A percentile compares a stretch with the other conserved stretches of the same genome.
These are phyloP conservation scores for Cheumatopsyche charites DNA, from an alignment of 1,140 invertebrate species.

Conservation along the genomic window DNA sequence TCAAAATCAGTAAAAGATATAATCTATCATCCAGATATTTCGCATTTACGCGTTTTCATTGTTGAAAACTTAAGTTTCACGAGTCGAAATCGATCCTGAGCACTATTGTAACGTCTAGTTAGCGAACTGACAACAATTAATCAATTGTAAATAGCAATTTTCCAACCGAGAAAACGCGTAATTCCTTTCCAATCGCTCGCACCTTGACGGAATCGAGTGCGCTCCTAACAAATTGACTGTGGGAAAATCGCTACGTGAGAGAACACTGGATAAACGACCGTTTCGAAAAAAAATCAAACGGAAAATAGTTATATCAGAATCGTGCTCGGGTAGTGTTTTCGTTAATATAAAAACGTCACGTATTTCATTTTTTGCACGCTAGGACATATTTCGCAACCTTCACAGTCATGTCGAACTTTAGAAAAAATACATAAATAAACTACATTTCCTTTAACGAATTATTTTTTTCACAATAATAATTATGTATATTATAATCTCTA, in stretches of 20 bases:
- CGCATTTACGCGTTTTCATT: too few relatives aligned
- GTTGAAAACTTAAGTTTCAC: too few relatives aligned
- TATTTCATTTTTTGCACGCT: not conserved
- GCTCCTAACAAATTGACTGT: conserved; percentile 28
- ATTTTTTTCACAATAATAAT: too few relatives aligned
- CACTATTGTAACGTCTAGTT: not conserved
- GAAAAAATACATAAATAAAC: conserved; percentile 1
- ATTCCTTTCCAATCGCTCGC: conserved; percentile 27
- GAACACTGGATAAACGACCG: conserved; percentile 12
- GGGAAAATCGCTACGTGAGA: conserved; percentile 30
- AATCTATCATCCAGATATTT: too few relatives aligned
- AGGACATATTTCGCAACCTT: conserved; percentile 16
- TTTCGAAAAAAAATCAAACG: conserved; percentile 21
- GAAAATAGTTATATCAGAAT: conserved; percentile 17
- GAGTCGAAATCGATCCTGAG: not conserved
- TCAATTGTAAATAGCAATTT: not conserved
- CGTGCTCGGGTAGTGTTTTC: not conserved
- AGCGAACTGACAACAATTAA: conserved; percentile 14
- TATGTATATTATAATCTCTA: too few relatives aligned
- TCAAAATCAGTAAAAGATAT: too few relatives aligned
- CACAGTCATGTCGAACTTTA: not conserved
- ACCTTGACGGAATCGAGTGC: conserved; percentile 22
- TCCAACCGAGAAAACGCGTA: not conserved
- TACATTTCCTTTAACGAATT: not conserved
- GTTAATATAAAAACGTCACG: conserved; percentile 11